Base-by-base conservation (phyloP, 2,113 vertebrate species). In the Rhipidura dahli region DNA sequence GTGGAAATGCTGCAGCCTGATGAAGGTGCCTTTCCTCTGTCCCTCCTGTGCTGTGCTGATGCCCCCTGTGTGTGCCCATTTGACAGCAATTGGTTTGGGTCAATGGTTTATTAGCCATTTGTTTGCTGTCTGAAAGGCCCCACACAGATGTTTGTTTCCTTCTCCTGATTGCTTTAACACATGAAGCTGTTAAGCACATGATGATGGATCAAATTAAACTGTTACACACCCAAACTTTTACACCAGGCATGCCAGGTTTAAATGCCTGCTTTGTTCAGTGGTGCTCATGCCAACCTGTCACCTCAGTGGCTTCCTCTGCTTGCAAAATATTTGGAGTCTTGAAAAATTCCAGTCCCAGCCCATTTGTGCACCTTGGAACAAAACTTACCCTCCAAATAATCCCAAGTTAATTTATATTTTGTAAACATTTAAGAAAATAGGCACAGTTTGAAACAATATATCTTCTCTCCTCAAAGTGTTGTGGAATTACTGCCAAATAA, bases 61-160 rank as follows among this genome's bases (percentile, higher is more conserved):
- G 28, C 5, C 21, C 6, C 42, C 63, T 47, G 51, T 7, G 31
- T 27, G 39, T 27, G 57, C 28, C 60, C 89, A 84, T 93, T 91
- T 91, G 94, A 69, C 83, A 83, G 72, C 49, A 51, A 37, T 4
- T 44, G n/a, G 2, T 45, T 71, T 51, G 78, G 70, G 50, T 60
- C 80, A 81, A 3, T 39, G 78, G 21, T 61, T 91, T 87, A 64
- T 85, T 42, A 39, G 81, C 91, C 89, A 85, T 93, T 95, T 96
- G 89, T 64, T 72, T 92, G 60, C 44, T 40, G 39, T 23, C 65
- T 72, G 42, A 45, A 89, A 69, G 73, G n/a, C 54, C 53, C 1
- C 63, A 26, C 57, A 17, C 20, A 61, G 68, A 54, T 26, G 28
- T 81, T 86, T 86, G 35, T 63, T 91, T 89, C 84, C 60, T 54